Conservation (phyloP, 2,888 invertebrate genomes). For the Tenthredo scrophulariae region DNA sequence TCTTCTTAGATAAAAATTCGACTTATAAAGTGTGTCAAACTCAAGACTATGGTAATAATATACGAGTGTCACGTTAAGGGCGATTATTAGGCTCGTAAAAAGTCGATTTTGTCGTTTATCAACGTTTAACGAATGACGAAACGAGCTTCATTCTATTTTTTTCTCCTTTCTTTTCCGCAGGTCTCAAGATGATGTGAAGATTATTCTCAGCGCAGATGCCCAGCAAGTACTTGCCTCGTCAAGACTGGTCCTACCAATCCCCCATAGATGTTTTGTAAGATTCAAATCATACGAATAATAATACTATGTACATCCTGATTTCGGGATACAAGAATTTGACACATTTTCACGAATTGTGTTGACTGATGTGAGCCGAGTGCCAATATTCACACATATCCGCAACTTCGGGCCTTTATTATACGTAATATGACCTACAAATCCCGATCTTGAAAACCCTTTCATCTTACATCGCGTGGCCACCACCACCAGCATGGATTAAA, state of each 20-base stretch:
- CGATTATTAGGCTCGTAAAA: neutral
- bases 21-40: neutral
- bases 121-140: neutral
- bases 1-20: neutral
- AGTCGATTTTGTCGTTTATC: neutral
- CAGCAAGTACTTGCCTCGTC: slow-evolving; percentile 74
- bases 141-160: neutral
- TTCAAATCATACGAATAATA: slow-evolving; percentile 5
- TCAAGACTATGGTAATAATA: neutral
- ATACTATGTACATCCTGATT: neutral
- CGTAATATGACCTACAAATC: too few relatives aligned
- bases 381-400: too few relatives aligned
- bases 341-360: neutral
- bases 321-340: neutral
- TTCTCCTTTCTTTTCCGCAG: slow-evolving; percentile 59
- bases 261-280: slow-evolving; percentile 76
- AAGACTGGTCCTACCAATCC: slow-evolving; percentile 74
- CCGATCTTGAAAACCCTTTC: too few relatives aligned
- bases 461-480: neutral
- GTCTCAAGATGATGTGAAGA: slow-evolving; percentile 68
- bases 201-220: slow-evolving; percentile 69
- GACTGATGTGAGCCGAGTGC: too few relatives aligned
- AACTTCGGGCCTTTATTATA: too few relatives aligned
- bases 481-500: too few relatives aligned
- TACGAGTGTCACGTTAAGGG: neutral